Conservation (phyloP, 1,140 invertebrate species). For the Euborellia annulipes region DNA sequence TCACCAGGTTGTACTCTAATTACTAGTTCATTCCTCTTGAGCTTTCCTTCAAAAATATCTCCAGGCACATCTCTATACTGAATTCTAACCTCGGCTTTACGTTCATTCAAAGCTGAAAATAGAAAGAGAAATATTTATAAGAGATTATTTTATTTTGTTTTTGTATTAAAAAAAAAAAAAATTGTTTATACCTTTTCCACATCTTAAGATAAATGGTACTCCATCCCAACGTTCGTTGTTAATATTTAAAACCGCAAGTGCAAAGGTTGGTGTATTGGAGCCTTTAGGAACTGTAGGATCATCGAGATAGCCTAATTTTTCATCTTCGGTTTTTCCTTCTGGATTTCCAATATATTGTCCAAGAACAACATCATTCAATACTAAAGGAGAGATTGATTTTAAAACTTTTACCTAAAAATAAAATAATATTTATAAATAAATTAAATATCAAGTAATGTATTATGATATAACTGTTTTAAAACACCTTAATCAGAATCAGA, state of each 20-base stretch:
- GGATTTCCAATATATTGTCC: constrained; percentile 93
- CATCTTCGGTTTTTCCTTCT: constrained; percentile 54
- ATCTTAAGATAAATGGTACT: constrained; percentile 92
- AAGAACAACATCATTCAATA: constrained; percentile 72
- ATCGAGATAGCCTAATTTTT: constrained; percentile 79
- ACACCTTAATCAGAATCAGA: too few relatives aligned
- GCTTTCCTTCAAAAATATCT: constrained; percentile 84
- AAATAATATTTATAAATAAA: too few relatives aligned
- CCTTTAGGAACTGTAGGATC: constrained; percentile 82
- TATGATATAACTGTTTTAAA: too few relatives aligned
- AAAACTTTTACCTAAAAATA: constrained; percentile 72
- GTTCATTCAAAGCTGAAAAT: constrained; percentile 81
- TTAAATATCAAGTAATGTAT: too few relatives aligned
- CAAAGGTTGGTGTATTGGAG: constrained; percentile 91
- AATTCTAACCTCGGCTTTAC: constrained; percentile 95
- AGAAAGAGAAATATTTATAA: too few relatives aligned
- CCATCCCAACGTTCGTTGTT: constrained; percentile 98
- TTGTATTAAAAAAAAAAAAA: neutral
- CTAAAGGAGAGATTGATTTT: constrained; percentile 63
- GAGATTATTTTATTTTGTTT: neutral
- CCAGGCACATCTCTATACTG: constrained; percentile 94
- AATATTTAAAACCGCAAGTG: constrained; percentile 72
- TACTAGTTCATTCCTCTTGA: constrained; percentile 93
- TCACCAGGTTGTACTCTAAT: constrained; percentile 97
- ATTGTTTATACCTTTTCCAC: constrained; percentile 68